phyloP scores from a whole-genome alignment of 2,888 invertebrate genomes.

The Scelioninae gen. 1 region DNA sequence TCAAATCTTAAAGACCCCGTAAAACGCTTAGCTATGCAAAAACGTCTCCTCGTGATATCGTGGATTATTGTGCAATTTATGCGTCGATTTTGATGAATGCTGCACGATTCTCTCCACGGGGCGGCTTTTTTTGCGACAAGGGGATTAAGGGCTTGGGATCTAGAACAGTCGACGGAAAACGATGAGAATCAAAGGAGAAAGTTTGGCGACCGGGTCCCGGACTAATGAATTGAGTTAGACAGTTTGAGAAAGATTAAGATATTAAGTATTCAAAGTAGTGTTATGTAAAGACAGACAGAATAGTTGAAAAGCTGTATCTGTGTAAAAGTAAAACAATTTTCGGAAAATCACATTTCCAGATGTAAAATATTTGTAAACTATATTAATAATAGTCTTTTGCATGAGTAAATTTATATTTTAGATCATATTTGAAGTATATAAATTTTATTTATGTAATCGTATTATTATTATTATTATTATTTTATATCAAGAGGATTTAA shows the following conservation, averaged over 20 bases:
- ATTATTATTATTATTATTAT: too few species aligned
- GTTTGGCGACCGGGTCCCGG: conserved; percentile 2
- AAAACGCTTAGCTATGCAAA: conserved; percentile 35
- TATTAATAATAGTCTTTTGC: too few species aligned
- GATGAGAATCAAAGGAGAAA: conserved; percentile 14
- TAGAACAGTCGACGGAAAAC: not conserved
- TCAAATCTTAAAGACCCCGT: conserved; percentile 29
- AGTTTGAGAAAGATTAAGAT: not conserved
- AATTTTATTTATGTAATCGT: too few species aligned
- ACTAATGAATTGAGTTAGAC: conserved; percentile 22
- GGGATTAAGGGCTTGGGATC: conserved; percentile 4
- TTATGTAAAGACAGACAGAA: too few species aligned
- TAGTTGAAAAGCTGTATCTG: too few species aligned
- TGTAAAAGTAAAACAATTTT: too few species aligned
- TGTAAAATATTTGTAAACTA: too few species aligned
- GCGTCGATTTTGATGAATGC: conserved; percentile 9
- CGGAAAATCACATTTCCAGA: too few species aligned
- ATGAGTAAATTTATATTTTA: too few species aligned
- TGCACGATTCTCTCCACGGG: conserved; percentile 4
- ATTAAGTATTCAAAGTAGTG: too few species aligned
- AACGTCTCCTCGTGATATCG: not conserved
- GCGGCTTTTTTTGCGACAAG: not conserved
- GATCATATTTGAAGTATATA: too few species aligned
- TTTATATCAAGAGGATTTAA: too few species aligned
- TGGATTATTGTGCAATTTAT: conserved; percentile 25